phyloP scores from a whole-genome alignment of 2,888 invertebrate genomes.

The Drosophila mimetica region DNA sequence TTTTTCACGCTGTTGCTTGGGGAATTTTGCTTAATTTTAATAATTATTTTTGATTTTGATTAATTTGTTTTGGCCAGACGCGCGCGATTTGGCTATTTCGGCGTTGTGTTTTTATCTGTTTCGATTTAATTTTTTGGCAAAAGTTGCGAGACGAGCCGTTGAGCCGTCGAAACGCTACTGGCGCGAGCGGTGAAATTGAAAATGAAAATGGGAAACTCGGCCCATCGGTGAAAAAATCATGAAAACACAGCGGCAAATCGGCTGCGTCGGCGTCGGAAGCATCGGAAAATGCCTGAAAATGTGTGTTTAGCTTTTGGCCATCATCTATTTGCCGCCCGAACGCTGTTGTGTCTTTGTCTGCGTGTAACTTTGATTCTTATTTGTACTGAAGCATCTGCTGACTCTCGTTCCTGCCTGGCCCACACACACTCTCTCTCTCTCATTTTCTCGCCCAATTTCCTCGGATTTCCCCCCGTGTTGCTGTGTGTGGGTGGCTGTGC shows the following conservation, averaged over 20 bases:
- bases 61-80: constrained; percentile 4
- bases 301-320: constrained; percentile 52
- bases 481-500: constrained; percentile 24
- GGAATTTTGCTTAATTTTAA: background rate
- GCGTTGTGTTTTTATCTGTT: constrained; percentile 1
- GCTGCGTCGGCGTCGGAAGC: constrained; percentile 68
- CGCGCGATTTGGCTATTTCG: constrained; percentile 21
- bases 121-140: constrained; percentile 38
- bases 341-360: constrained; percentile 26
- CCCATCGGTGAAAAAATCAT: constrained; percentile 59
- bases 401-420: constrained; percentile 32
- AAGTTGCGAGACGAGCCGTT: constrained; percentile 81
- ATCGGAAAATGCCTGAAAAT: constrained; percentile 65
- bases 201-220: constrained; percentile 78
- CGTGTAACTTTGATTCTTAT: constrained; percentile 47
- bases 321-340: constrained; percentile 44
- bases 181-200: constrained; percentile 81
- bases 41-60: constrained; percentile 28
- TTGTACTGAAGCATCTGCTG: constrained; percentile 27
- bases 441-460: constrained; percentile 2
- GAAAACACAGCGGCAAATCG: constrained; percentile 64
- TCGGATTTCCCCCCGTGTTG: constrained; percentile 10
- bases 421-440: constrained; percentile 26
- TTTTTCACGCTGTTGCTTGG: constrained; percentile 4
- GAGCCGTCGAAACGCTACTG: constrained; percentile 83